These are phyloP conservation scores for Drosophila micromelanica DNA, from an alignment of 1,140 invertebrate species.

Conservation along the genomic window DNA sequence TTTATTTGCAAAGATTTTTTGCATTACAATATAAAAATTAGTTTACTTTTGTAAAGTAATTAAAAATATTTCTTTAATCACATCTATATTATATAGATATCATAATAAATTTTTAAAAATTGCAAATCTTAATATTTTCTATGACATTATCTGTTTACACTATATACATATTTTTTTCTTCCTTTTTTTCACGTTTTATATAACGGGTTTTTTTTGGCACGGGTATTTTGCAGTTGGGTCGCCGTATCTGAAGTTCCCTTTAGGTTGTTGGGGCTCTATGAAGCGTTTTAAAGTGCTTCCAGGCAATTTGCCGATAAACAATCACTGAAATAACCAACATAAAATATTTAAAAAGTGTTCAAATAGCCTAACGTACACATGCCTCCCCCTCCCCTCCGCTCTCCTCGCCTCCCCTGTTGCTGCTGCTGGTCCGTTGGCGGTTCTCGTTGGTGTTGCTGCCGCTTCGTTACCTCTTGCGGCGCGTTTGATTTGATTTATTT, in stretches of 20 bases:
- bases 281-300: constrained; percentile 78
- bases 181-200: background rate
- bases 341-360: constrained; percentile 75
- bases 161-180: too few species aligned
- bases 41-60: too few species aligned
- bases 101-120: too few species aligned
- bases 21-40: too few species aligned
- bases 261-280: constrained; percentile 64
- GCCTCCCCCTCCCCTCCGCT: too few species aligned
- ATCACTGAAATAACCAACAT: constrained; percentile 79
- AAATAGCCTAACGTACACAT: constrained; percentile 47
- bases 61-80: too few species aligned
- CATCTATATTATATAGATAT: too few species aligned
- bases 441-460: constrained; percentile 73
- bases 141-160: too few species aligned
- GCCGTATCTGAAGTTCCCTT: constrained; percentile 8
- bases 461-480: constrained; percentile 77
- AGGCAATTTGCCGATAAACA: constrained; percentile 82
- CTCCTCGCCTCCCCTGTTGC: too few species aligned
- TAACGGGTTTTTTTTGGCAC: background rate
- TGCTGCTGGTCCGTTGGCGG: constrained; percentile 34
- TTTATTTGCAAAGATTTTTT: too few species aligned
- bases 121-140: too few species aligned
- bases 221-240: constrained; percentile 5
- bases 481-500: constrained; percentile 81